Conservation (phyloP, 2,797 vertebrate genomes). For the Aratinga solstitialis region DNA sequence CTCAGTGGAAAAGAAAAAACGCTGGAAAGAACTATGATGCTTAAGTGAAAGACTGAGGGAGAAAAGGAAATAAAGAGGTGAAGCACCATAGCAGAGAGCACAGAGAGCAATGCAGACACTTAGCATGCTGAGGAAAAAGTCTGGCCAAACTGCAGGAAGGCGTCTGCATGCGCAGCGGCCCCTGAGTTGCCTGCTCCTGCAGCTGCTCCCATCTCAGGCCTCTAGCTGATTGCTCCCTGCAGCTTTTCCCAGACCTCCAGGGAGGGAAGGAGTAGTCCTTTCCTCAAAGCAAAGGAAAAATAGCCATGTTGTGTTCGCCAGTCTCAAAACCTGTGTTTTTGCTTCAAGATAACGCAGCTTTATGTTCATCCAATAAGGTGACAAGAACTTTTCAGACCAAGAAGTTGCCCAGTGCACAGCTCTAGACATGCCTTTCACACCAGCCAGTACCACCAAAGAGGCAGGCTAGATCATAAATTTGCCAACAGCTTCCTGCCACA, state of each 20-base stretch:
- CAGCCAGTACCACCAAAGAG: neutral
- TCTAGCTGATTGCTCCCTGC: neutral
- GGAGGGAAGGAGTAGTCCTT: neutral
- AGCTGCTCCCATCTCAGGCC: neutral
- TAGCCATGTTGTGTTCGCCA: neutral
- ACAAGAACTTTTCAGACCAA: neutral
- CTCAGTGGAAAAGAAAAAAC: neutral
- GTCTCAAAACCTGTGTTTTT: neutral
- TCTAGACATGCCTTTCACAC: neutral
- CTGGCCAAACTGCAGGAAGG: neutral
- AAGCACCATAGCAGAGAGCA: neutral
- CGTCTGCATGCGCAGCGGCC: neutral
- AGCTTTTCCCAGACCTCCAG: neutral
- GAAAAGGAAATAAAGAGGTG: neutral
- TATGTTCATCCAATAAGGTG: neutral
- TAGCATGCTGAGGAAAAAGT: neutral
- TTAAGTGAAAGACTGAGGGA: neutral
- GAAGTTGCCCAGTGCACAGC: neutral
- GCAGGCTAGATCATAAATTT: neutral
- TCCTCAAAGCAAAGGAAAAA: neutral
- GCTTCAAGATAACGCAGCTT: neutral
- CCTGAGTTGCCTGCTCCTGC: neutral
- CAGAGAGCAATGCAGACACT: neutral
- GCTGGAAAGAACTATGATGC: neutral
- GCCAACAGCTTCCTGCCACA: slow-evolving; percentile 27